Evolutionary conservation across 1,140 invertebrate species (phyloP), one percentile per base, ranked within the genome.

Genomic region (Brachionus koreanus): DNA sequence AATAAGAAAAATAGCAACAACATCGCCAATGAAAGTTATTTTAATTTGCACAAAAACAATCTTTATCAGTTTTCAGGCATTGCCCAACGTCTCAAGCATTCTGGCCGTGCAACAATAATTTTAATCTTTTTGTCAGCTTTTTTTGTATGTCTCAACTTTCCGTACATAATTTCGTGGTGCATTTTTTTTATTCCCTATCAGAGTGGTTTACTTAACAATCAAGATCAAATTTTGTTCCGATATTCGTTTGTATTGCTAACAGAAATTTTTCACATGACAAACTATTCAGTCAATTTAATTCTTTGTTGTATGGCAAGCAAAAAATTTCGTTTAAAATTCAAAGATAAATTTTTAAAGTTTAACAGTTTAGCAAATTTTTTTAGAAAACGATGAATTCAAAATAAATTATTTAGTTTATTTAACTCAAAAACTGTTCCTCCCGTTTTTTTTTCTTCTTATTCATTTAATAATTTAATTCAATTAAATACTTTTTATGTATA

Each of bases 251-350:
- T 79, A 5, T 25, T 61, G 35, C 23, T 79, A 4, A 16, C 49
- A 5, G 76, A 79, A 61, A 79, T 79, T 10, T 61, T 79, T 19
- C 76, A 79, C 49, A 43, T 79, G n/a, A 29, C 49, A 10, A 79
- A 79, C 33, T 79, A 35, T 42, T 57, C 76, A 12, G 9, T 79
- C 1, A 79, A 79, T 42, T 35, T 79, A n/a, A 12, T 61, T 61
- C 33, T 79, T 19, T 79, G 57, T 35, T 79, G n/a, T 4, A 39
- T 61, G 19, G 46, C 76, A n/a, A 79, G 76, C 39, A 79, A 61
- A 43, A 57, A 10, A 13, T 79, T 79, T 79, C 35, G 76, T 13
- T 7, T 43, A 9, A 19, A 46, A 25, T 74, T 69, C 6, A 69
- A 39, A 69, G 35, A 37, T 5, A 33, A 16, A 2, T 16, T 69